Evolutionary conservation across 2,113 vertebrate species (phyloP).

Genomic region (Pyxicephalus adspersus): DNA sequence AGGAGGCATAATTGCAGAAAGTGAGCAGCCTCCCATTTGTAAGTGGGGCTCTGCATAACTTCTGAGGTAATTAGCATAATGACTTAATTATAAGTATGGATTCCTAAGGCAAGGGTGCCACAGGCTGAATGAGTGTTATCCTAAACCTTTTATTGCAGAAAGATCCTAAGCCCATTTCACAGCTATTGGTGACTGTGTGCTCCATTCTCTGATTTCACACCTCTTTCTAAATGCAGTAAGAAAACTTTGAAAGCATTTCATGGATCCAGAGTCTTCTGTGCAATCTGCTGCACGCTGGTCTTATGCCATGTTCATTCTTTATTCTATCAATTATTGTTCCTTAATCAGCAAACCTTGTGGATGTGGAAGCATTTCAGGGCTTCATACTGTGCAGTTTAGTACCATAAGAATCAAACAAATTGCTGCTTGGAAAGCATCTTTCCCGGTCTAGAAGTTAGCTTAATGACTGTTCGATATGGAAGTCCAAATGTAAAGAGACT

Average conservation of each 20-base stretch:
- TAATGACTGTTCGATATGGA: too few relatives aligned
- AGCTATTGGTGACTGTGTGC: background rate
- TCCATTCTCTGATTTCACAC: conserved; percentile 23
- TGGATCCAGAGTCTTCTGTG: background rate
- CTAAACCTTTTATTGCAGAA: conserved; percentile 35
- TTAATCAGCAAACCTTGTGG: background rate
- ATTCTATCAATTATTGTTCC: conserved; percentile 4
- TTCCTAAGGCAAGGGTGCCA: background rate
- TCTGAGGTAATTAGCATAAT: conserved; percentile 24
- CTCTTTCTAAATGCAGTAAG: background rate
- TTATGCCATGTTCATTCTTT: background rate
- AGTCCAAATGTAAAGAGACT: too few relatives aligned
- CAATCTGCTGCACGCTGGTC: background rate
- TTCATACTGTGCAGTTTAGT: conserved; percentile 27
- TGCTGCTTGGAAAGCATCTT: background rate
- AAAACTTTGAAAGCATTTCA: background rate
- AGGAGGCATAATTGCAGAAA: too few relatives aligned
- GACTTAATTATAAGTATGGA: conserved; percentile 18
- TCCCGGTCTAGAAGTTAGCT: too few relatives aligned
- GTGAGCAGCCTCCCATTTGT: too few relatives aligned
- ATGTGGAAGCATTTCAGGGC: background rate
- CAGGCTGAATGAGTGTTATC: conserved; percentile 25
- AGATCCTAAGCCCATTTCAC: conserved; percentile 44
- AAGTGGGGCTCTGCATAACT: background rate
- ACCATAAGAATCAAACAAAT: conserved; percentile 8